Base-by-base conservation (phyloP, 2,113 vertebrate genomes). In the Eudyptes chrysolophus region DNA sequence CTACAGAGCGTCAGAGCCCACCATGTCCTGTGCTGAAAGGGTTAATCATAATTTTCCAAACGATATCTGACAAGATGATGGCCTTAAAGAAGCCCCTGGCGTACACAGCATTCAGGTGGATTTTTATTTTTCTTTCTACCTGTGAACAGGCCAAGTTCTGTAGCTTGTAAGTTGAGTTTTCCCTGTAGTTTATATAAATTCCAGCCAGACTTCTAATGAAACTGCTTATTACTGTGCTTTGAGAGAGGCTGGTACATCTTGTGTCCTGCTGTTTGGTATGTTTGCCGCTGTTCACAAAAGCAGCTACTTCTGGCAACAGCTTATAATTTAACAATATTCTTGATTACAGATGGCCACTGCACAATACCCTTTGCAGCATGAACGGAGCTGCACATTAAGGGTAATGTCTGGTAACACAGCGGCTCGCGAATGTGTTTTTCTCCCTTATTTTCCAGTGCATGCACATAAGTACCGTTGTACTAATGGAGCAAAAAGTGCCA, bases 251-350 rank as follows among this genome's bases (percentile, higher is more conserved):
- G 78, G 25, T 94, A 60, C 46, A 22, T 38, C 93, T 79, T 27
- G 12, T 68, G 60, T 86, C 87, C 89, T 96, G 95, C 89, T 92
- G 84, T 16, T 85, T 66, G 87, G 40, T 65, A 13, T 4, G 22
- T 69, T 90, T 92, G 89, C 84, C 7, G 12, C 81, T 55, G 22
- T 60, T 94, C 34, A 18, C 78, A 72, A 85, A 70, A 78, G 55
- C 84, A 83, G 88, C 90, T 61, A 36, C 42, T 74, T 81, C 77
- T 91, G 83, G 89, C 81, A 95, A 17, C 62, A 81, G 92, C 92
- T 68, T 87, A 77, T 92, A 79, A 94, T 95, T 89, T 92, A 91
- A 95, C 93, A 94, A 80, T 93, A 82, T 69, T 51, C 57, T 89
- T 93, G 95, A 91, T 97, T 94, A 87, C 91, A 90, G 81, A 29